These are phyloP conservation scores for Euphysa ruthae DNA, from an alignment of 30 jellyfish, hydroid and myxozoan species.

Conservation along the genomic window DNA sequence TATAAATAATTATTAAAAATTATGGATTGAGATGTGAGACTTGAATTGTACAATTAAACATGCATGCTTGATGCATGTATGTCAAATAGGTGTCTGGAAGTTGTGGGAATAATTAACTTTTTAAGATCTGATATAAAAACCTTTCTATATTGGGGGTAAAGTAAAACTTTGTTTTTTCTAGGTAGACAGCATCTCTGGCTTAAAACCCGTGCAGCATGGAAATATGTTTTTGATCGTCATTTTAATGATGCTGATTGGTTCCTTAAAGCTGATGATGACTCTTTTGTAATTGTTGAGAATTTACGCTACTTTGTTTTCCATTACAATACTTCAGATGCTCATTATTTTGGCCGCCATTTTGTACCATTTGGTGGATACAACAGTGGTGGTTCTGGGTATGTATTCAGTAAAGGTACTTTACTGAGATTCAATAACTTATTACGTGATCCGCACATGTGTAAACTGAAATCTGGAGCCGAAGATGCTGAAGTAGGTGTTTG, in stretches of 20 bases:
- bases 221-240: constrained; percentile 57
- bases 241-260: constrained; percentile 93
- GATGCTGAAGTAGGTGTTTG: constrained; percentile 89
- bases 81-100: too few species aligned
- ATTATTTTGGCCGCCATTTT: constrained; percentile 87
- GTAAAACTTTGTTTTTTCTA: neutral
- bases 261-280: constrained; percentile 90
- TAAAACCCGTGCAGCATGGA: constrained; percentile 84
- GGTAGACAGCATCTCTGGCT: constrained; percentile 75
- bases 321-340: constrained; percentile 51
- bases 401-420: constrained; percentile 58
- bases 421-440: constrained; percentile 38
- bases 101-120: too few species aligned
- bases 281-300: constrained; percentile 80
- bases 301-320: constrained; percentile 55
- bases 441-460: constrained; percentile 70
- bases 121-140: too few species aligned
- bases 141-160: too few species aligned
- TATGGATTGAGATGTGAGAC: too few species aligned
- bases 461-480: constrained; percentile 61
- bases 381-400: constrained; percentile 98
- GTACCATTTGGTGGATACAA: constrained; percentile 91
- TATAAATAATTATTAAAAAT: too few species aligned
- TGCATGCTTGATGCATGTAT: too few species aligned
- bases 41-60: too few species aligned